Base-by-base conservation (phyloP, 2,113 vertebrate genomes). In the Saguinus imperator region DNA sequence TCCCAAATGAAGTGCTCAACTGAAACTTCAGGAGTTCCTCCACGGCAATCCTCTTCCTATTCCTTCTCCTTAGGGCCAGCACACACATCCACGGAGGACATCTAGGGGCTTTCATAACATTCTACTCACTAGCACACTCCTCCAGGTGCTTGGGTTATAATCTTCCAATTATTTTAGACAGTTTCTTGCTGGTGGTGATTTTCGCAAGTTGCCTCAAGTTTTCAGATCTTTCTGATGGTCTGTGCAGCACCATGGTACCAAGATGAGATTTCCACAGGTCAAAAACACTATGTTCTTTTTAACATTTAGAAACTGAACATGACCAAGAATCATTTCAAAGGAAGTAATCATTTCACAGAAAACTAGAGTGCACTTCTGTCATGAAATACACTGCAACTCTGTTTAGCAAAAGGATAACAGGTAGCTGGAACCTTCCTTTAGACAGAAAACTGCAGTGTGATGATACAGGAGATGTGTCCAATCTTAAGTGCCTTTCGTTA, bases 271-370 rank as follows among this genome's bases (percentile, higher is more conserved):
- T 68, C 84, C 58, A 84, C 2, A 64, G 27, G 79, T 0, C 91
- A 1, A 6, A 40, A 64, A 50, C 64, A 12, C 55, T 83, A 29
- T 2, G 13, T 91, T 8, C 85, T 94, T 89, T 68, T 87, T 94
- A 94, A 97, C 93, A 91, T n/a, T 95, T 23, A 87, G 82, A 96
- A 86, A 70, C 70, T 93, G 89, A 89, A 57, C 0, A 9, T 17
- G n/a, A 73, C 66, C 70, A 93, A 4, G 21, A 85, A 23, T 18
- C 18, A 75, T 52, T 93, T 96, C 45, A 91, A 35, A 93, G 92
- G 37, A 72, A 75, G 95, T 6, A 92, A 40, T 72, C 48, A 64
- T 84, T 77, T 37, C 32, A 48, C 0, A 80, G 85, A 58, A 23
- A 89, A 82, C 27, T 40, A 94, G 16, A 23, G 27, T 72, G 94